phyloP scores from a whole-genome alignment of 2,797 vertebrate genomes.

The Acrocephalus scirpaceus region DNA sequence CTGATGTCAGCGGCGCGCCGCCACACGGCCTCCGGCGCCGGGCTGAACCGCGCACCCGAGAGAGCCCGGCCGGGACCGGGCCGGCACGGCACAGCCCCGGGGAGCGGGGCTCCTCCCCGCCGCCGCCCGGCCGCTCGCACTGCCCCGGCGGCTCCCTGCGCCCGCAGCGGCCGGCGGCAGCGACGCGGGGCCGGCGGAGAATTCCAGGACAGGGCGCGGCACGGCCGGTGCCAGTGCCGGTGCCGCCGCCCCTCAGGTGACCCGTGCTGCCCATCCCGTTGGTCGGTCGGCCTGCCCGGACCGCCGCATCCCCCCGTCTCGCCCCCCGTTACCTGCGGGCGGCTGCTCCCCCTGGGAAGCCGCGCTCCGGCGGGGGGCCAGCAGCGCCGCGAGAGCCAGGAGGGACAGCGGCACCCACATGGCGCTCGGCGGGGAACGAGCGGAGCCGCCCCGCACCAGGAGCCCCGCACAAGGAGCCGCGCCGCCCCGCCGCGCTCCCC shows the following conservation, averaged over 20 bases:
- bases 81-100: not conserved
- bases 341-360: not conserved
- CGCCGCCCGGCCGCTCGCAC: not conserved
- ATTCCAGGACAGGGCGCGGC: no score
- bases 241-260: no score
- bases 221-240: no score
- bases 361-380: not conserved
- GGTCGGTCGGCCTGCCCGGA: not conserved
- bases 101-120: no score
- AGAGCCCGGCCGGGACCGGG: no score
- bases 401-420: not conserved
- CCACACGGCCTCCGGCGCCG: rapidly evolving
- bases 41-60: rapidly evolving
- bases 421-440: not conserved
- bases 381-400: not conserved
- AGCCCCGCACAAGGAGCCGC: rapidly evolving
- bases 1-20: not conserved
- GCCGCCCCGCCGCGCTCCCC: rapidly evolving
- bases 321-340: not conserved
- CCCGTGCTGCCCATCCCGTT: not conserved
- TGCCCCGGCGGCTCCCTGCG: not conserved
- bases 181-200: not conserved
- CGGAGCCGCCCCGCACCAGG: rapidly evolving
- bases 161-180: not conserved
- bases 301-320: not conserved